Evolutionary conservation across 2,113 vertebrate species (phyloP).

Genomic region (Phalacrocorax aristotelis): DNA sequence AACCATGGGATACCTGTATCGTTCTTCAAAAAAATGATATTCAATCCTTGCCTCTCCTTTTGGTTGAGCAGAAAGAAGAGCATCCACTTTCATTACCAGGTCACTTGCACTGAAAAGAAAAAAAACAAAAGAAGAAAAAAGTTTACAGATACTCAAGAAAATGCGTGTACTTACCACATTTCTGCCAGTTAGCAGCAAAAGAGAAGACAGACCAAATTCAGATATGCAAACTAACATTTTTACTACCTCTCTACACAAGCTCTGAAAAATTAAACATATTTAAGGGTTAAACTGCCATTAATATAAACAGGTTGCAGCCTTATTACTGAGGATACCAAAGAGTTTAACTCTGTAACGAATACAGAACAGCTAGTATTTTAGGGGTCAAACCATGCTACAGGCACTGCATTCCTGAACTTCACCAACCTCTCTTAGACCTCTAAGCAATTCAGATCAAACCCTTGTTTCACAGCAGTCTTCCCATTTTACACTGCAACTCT

Average conservation of each 20-base stretch:
- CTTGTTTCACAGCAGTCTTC: background rate
- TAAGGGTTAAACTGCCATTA: background rate
- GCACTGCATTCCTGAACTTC: background rate
- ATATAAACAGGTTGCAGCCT: background rate
- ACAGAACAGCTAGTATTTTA: background rate
- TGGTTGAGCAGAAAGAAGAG: slow-evolving; percentile 93
- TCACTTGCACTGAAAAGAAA: slow-evolving; percentile 86
- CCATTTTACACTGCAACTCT: background rate
- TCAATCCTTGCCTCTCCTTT: slow-evolving; percentile 93
- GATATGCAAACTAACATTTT: background rate
- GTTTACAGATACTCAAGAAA: background rate
- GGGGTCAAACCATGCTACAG: background rate
- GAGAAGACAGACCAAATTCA: background rate
- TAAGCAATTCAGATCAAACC: background rate
- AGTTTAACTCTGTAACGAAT: background rate
- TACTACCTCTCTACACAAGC: background rate
- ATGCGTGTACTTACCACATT: background rate
- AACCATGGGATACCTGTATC: slow-evolving; percentile 81
- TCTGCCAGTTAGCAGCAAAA: background rate
- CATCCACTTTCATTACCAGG: slow-evolving; percentile 96
- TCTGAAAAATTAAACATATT: background rate
- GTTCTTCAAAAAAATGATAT: slow-evolving; percentile 87
- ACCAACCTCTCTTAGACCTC: background rate
- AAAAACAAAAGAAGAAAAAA: background rate
- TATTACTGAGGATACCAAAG: background rate